Percentiles rank a stretch among this genome's conserved stretches.
These are phyloP conservation scores for Trichoplusia ni DNA, from an alignment of 1,140 invertebrate genomes.

Conservation along the genomic window DNA sequence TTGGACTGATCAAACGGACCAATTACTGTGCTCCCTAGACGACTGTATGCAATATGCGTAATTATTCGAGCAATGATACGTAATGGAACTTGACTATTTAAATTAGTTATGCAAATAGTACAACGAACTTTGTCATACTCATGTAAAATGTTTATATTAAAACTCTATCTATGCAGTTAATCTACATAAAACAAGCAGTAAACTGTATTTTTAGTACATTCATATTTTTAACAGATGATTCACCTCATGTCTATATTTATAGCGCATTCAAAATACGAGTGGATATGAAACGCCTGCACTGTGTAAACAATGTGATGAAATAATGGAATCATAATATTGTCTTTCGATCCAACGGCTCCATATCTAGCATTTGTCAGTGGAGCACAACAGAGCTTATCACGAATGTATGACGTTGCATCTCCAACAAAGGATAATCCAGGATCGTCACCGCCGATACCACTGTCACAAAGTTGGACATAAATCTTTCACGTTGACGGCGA, in stretches of 20 bases:
- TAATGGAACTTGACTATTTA: slow-evolving; percentile 7
- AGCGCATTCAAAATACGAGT: slow-evolving; percentile 20
- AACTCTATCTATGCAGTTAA: neutral
- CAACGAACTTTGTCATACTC: slow-evolving; percentile 12
- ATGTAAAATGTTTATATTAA: neutral
- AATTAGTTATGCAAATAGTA: slow-evolving; percentile 11
- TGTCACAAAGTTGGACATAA: slow-evolving; percentile 72
- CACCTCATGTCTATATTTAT: slow-evolving; percentile 1
- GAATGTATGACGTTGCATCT: slow-evolving; percentile 53
- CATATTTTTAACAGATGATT: neutral
- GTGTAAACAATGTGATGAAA: slow-evolving; percentile 22
- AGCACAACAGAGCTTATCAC: slow-evolving; percentile 42
- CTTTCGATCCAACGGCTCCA: slow-evolving; percentile 21
- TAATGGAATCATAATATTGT: slow-evolving; percentile 29
- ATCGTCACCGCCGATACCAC: slow-evolving; percentile 62
- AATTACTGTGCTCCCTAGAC: slow-evolving; percentile 47
- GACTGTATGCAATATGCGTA: slow-evolving; percentile 13
- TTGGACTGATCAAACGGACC: slow-evolving; percentile 63
- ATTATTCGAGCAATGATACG: slow-evolving; percentile 11
- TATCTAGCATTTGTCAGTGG: slow-evolving; percentile 11
- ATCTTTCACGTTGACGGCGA: slow-evolving; percentile 69
- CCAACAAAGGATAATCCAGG: slow-evolving; percentile 68
- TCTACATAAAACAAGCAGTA: neutral
- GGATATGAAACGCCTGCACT: slow-evolving; percentile 19
- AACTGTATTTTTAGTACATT: neutral